Percentiles rank a stretch among this genome's conserved stretches.
phyloP scores from a whole-genome alignment of 2,888 invertebrate genomes.

The Leptinotarsa tumamoca region DNA sequence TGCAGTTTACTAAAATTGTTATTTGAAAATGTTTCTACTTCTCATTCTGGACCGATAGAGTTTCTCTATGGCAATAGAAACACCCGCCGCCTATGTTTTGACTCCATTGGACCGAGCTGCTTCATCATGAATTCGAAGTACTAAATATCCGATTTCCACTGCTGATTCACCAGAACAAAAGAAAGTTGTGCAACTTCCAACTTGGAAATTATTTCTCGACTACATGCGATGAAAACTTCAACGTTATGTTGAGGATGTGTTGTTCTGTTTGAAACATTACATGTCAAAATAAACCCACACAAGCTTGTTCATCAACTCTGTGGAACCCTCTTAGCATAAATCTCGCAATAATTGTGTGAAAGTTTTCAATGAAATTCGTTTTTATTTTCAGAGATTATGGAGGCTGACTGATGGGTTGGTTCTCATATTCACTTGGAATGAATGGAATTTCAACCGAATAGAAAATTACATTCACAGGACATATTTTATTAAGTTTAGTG shows the following conservation, averaged over 20 bases:
- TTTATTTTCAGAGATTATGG: slow-evolving; percentile 11
- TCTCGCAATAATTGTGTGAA: slow-evolving; percentile 31
- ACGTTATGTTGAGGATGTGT: slow-evolving; percentile 37
- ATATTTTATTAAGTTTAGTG: too few relatives aligned
- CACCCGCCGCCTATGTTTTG: slow-evolving; percentile 22
- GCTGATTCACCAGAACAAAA: slow-evolving; percentile 40
- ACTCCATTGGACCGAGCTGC: slow-evolving; percentile 29
- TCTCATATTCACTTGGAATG: background rate
- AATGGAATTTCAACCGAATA: background rate
- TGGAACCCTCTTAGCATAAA: slow-evolving; percentile 33
- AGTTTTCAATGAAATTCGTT: slow-evolving; percentile 33
- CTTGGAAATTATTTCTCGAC: slow-evolving; percentile 37
- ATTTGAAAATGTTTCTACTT: too few relatives aligned
- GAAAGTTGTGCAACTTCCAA: slow-evolving; percentile 41
- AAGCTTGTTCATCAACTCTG: slow-evolving; percentile 38
- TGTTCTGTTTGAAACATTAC: slow-evolving; percentile 38
- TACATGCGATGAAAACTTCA: slow-evolving; percentile 25
- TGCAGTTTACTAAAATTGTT: too few relatives aligned
- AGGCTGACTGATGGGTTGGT: background rate
- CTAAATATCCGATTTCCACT: slow-evolving; percentile 19
- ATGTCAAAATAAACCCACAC: slow-evolving; percentile 40
- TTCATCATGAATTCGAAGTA: slow-evolving; percentile 30
- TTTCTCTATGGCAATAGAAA: background rate
- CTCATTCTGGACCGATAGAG: too few relatives aligned
- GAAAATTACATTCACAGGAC: too few relatives aligned